phyloP scores from a whole-genome alignment of 2,113 vertebrate species.

The Macaca fascicularis region DNA sequence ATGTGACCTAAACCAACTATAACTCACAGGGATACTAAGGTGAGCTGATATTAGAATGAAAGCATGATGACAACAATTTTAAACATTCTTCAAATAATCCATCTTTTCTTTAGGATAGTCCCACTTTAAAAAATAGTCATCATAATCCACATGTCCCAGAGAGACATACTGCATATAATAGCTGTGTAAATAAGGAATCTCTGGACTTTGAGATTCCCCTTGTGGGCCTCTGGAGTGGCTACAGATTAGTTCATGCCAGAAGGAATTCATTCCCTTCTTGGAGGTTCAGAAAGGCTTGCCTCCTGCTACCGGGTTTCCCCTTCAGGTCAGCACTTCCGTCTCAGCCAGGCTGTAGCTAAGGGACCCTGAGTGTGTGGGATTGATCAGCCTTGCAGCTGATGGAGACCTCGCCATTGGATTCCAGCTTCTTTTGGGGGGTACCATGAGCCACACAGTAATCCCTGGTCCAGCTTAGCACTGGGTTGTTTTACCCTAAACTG shows the following conservation, averaged over 20 bases:
- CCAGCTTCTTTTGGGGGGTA: background rate
- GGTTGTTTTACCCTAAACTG: background rate
- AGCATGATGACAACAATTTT: background rate
- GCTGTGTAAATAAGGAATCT: background rate
- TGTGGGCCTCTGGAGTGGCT: constrained; percentile 22
- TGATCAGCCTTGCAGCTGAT: background rate
- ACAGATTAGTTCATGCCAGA: constrained; percentile 48
- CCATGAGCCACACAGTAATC: too few relatives aligned
- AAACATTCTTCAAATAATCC: background rate
- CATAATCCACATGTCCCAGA: background rate
- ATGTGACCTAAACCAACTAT: background rate
- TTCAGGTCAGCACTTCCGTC: background rate
- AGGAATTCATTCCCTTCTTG: constrained; percentile 47
- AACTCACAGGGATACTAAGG: background rate
- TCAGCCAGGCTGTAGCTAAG: too few relatives aligned
- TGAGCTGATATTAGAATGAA: background rate
- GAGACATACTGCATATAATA: background rate
- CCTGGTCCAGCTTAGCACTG: background rate
- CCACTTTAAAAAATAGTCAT: background rate
- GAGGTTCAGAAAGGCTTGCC: background rate
- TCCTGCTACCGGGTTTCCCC: background rate
- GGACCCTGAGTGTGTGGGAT: accelerated
- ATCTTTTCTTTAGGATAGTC: background rate
- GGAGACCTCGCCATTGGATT: background rate
- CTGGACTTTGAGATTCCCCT: background rate